Percentiles rank a stretch among this genome's conserved stretches.
Conservation (phyloP, 2,797 vertebrate species). For the Periophthalmus magnuspinnatus region DNA sequence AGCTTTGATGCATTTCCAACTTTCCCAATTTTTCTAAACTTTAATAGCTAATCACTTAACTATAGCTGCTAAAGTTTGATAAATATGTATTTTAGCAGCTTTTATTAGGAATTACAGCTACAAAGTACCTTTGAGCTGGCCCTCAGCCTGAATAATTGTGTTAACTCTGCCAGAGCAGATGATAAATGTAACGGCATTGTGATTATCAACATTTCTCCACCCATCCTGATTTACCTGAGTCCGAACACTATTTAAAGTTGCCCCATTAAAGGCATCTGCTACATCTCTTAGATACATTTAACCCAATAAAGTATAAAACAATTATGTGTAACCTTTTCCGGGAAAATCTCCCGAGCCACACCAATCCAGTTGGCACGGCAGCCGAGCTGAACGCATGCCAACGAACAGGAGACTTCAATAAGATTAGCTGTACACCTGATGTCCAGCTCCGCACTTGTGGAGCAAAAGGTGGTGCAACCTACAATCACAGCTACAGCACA, state of each 20-base stretch:
- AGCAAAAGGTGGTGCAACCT: constrained; percentile 18
- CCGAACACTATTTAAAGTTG: constrained; percentile 36
- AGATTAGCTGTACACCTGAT: constrained; percentile 53
- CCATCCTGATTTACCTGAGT: background rate
- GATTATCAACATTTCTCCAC: constrained; percentile 18
- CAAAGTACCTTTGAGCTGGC: background rate
- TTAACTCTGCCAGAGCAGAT: background rate
- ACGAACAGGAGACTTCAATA: constrained; percentile 55
- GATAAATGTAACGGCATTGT: background rate
- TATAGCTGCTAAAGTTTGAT: background rate
- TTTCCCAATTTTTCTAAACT: too few species aligned
- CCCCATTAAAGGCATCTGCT: constrained; percentile 48
- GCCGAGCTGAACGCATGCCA: constrained; percentile 53
- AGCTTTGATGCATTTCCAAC: too few species aligned
- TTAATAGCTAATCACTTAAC: background rate
- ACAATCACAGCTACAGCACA: constrained; percentile 14
- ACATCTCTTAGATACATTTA: constrained; percentile 63
- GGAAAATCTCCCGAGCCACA: constrained; percentile 48
- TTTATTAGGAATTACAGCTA: too few species aligned
- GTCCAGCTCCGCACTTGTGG: constrained; percentile 30
- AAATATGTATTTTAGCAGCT: too few species aligned
- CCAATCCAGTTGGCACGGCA: constrained; percentile 60
- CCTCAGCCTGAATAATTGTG: background rate
- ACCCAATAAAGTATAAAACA: constrained; percentile 62
- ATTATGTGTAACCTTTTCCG: constrained; percentile 58